phyloP scores from a whole-genome alignment of 2,797 vertebrate species.

The Acestrorhynchus altus region DNA sequence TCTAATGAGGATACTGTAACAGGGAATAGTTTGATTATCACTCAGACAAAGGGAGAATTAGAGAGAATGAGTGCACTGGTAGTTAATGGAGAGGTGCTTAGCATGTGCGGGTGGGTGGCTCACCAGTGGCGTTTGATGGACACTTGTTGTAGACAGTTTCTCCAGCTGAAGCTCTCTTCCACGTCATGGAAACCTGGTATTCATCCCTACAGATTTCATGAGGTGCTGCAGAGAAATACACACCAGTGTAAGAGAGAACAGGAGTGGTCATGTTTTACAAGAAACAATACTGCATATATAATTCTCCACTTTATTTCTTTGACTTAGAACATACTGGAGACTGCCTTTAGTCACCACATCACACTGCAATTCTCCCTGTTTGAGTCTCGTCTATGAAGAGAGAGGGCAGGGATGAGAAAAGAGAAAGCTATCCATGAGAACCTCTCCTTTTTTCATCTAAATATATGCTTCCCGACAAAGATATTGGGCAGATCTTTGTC shows the following conservation, averaged over 20 bases:
- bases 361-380: conserved; percentile 56
- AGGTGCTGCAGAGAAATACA: conserved; percentile 77
- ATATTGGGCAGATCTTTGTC: conserved; percentile 63
- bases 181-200: conserved; percentile 87
- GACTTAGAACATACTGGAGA: not conserved
- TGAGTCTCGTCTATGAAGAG: conserved; percentile 68
- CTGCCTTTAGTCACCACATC: not conserved
- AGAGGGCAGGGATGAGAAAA: conserved; percentile 60
- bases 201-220: conserved; percentile 97
- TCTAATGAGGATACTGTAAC: conserved; percentile 15
- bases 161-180: conserved; percentile 95
- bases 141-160: conserved; percentile 98
- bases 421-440: conserved; percentile 38
- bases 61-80: not conserved
- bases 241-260: conserved; percentile 5
- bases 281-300: not conserved
- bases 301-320: conserved; percentile 65
- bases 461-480: conserved; percentile 53
- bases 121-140: conserved; percentile 95
- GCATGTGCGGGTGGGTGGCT: conserved; percentile 54
- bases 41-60: conserved; percentile 11
- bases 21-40: conserved; percentile 1
- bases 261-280: no score
- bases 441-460: conserved; percentile 41
- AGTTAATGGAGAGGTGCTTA: conserved; percentile 5